Percentiles rank a stretch among this genome's conserved stretches.
Evolutionary conservation across 1,140 invertebrate species (phyloP).

Genomic region (Zaprionus davidi): DNA sequence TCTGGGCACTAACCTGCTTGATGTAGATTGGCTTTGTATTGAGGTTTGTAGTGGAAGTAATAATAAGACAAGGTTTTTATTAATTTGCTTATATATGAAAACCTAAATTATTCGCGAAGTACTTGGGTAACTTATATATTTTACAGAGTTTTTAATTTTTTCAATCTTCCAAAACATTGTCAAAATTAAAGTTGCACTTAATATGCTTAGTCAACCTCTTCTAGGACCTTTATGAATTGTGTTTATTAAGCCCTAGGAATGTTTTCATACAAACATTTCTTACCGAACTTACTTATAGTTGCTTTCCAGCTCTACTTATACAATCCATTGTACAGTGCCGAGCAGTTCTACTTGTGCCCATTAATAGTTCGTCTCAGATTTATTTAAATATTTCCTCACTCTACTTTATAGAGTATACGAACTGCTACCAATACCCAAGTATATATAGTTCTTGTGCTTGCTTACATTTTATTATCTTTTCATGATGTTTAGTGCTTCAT

Average conservation of each 20-base stretch:
- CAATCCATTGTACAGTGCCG: background rate
- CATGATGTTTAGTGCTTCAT: constrained; percentile 72
- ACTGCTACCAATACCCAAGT: background rate
- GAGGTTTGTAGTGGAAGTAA: background rate
- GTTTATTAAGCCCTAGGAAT: no score
- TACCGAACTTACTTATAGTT: background rate
- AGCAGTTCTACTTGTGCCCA: no score
- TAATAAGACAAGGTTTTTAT: background rate
- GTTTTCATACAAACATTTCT: background rate
- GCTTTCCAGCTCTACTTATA: background rate
- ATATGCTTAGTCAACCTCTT: no score
- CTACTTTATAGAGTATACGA: background rate
- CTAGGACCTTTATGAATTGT: no score
- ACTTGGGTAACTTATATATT: no score
- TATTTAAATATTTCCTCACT: background rate
- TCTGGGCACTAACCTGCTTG: background rate
- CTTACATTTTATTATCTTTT: constrained; percentile 23
- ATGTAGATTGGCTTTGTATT: constrained; percentile 3
- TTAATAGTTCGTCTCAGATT: background rate
- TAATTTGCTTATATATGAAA: no score
- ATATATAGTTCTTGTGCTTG: background rate
- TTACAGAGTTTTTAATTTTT: no score
- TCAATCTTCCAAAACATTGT: no score
- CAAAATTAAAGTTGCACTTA: no score
- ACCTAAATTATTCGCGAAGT: no score